Evolutionary conservation across 2,113 vertebrate species (phyloP), one percentile per base, ranked within the genome.

Genomic region (Ammodytes dubius): DNA sequence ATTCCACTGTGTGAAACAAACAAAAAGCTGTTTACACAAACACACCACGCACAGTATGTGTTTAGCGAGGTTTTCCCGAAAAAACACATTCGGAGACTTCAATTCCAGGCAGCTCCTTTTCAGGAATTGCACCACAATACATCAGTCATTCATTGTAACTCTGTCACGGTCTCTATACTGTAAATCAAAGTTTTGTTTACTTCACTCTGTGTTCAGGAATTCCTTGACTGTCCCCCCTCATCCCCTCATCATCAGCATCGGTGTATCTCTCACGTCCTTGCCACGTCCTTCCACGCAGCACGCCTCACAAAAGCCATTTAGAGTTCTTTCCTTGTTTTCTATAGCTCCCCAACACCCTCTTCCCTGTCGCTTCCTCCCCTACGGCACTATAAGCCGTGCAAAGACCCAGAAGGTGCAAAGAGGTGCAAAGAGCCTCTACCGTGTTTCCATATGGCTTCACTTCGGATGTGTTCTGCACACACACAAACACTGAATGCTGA

Each of bases 361-460:
- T 64, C 67, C 54, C 50, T 70, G 45, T 9, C 14, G 43, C 8
- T 39, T 37, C 77, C 61, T 89, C 27, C 90, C 89, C 87, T n/a
- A 57, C 2, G 81, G 89, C 76, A 88, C 58, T 35, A 71, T 77
- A 74, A 84, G 66, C 49, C 75, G 82, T 42, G 81, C 63, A 86
- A 65, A 85, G 76, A 88, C 53, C 27, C 92, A 92, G 81, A 80
- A 90, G 90, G 86, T 85, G 85, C 27, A n/a, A 94, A 88, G 87
- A 90, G 84, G 89, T 89, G 91, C 87, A 89, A 93, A 93, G 91
- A 94, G 88, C 88, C 54, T 91, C 90, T 19, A n/a, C 35, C 65
- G 37, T 76, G 82, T 84, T 83, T 92, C 89, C 87, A 88, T 83
- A 83, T 79, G 85, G 68, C 83, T 40, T 64, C 7, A 35, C 68